These are phyloP conservation scores for Hemiscyllium ocellatum DNA, from an alignment of 2,113 vertebrate genomes.

Conservation along the genomic window DNA sequence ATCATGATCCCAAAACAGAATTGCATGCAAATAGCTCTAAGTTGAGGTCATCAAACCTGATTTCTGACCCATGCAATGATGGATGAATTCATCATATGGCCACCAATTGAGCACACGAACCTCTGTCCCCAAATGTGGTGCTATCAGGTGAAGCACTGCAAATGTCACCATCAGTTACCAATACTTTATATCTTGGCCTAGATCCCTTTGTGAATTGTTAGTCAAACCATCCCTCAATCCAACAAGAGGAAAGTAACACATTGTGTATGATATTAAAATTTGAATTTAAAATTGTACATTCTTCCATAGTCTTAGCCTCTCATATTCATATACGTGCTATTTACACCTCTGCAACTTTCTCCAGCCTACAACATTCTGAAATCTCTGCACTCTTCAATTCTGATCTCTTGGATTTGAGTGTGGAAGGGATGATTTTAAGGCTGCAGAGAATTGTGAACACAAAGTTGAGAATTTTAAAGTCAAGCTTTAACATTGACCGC, in stretches of 20 bases:
- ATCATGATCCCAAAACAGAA: not conserved
- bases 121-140: not conserved
- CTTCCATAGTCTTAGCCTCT: not conserved
- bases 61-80: not conserved
- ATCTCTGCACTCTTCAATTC: not conserved
- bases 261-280: not conserved
- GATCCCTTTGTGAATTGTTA: not conserved
- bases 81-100: not conserved
- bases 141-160: not conserved
- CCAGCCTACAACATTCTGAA: not conserved
- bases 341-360: not conserved
- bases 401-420: not conserved
- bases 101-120: not conserved
- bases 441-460: not conserved
- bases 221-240: not conserved
- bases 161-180: not conserved
- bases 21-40: not conserved
- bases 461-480: not conserved
- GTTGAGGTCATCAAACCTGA: not conserved
- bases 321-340: not conserved
- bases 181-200: not conserved
- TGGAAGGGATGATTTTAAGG: not conserved
- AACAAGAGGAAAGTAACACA: not conserved
- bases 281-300: not conserved
- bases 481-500: not conserved